Percentiles rank a stretch among this genome's conserved stretches.
Evolutionary conservation across 2,113 vertebrate species (phyloP).

Genomic region (Ailurus styani): DNA sequence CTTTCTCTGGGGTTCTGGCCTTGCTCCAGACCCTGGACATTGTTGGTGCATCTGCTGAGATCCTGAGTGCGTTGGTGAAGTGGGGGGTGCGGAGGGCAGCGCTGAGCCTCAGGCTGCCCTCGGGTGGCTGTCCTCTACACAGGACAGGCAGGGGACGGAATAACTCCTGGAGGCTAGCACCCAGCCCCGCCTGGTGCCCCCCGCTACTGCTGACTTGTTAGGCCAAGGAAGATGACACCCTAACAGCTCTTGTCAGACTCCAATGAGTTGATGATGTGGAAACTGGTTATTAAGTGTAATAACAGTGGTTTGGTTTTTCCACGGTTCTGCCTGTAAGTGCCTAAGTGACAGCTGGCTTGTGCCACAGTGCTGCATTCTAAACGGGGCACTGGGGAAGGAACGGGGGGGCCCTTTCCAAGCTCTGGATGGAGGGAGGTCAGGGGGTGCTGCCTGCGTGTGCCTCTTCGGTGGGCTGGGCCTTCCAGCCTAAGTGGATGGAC

Average conservation of each 20-base stretch:
- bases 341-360: slow-evolving; percentile 72
- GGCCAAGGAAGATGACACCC: slow-evolving; percentile 70
- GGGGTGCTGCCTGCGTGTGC: neutral
- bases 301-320: slow-evolving; percentile 77
- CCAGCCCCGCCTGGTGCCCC: neutral
- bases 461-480: neutral
- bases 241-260: slow-evolving; percentile 70
- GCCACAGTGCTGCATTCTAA: slow-evolving; percentile 40
- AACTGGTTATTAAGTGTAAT: slow-evolving; percentile 81
- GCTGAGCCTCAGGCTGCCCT: neutral
- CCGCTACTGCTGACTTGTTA: slow-evolving; percentile 49
- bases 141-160: neutral
- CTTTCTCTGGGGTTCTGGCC: neutral
- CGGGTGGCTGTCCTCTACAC: neutral
- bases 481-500: neutral
- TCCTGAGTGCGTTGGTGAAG: neutral
- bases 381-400: neutral
- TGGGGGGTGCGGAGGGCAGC: neutral
- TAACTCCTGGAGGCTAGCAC: neutral
- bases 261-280: slow-evolving; percentile 77
- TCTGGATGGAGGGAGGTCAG: neutral
- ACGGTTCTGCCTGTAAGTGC: slow-evolving; percentile 68
- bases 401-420: neutral
- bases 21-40: no score
- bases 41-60: fast-evolving